phyloP scores from a whole-genome alignment of 2,113 vertebrate genomes.

The Nyctereutes procyonoides region DNA sequence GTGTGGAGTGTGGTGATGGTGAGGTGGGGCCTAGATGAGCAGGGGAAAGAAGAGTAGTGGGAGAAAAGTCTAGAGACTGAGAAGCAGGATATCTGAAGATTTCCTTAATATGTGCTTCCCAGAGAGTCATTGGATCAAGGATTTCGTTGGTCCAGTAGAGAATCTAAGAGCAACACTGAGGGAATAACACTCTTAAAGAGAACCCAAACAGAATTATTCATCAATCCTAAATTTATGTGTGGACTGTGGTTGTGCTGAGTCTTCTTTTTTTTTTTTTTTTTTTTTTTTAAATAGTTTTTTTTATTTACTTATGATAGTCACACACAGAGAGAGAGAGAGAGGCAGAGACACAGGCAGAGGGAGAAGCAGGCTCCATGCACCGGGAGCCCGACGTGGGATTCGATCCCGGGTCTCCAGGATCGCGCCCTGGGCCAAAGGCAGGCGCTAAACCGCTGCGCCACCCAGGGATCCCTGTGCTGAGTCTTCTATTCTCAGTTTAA shows the following conservation, averaged over 20 bases:
- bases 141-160: not conserved
- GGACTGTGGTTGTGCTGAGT: not conserved
- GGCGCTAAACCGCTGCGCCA: no score
- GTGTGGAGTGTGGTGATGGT: not conserved
- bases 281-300: no score
- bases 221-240: not conserved
- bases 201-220: not conserved
- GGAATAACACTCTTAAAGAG: not conserved
- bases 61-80: no score
- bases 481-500: not conserved
- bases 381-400: no score
- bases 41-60: not conserved
- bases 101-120: not conserved
- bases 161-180: not conserved
- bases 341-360: no score
- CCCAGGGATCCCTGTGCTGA: no score
- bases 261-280: no score
- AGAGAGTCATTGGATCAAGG: not conserved
- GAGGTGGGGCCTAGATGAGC: not conserved
- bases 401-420: no score
- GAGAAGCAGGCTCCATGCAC: no score
- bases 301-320: no score
- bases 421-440: no score
- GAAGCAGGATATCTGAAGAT: rapidly evolving
- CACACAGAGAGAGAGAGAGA: no score